Conservation (phyloP, 2,888 invertebrate species). For the Congeria kusceri region DNA sequence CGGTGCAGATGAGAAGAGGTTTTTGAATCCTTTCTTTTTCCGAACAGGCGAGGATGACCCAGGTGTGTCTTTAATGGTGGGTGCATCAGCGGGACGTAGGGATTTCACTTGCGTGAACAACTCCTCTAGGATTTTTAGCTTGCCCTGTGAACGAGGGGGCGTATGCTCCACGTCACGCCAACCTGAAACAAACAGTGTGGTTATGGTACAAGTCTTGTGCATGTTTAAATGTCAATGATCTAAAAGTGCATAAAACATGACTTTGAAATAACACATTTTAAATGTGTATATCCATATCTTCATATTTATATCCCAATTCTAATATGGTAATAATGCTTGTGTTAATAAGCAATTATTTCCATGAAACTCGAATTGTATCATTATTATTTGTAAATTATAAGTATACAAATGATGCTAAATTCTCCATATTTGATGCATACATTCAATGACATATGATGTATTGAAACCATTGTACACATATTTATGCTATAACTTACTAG, state of each 20-base stretch:
- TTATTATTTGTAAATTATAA: too few relatives aligned
- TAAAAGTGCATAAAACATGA: too few relatives aligned
- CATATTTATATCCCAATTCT: too few relatives aligned
- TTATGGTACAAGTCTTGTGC: background rate
- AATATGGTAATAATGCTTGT: too few relatives aligned
- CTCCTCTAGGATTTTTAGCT: slow-evolving; percentile 90
- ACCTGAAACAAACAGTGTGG: slow-evolving; percentile 87
- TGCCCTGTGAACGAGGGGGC: slow-evolving; percentile 90
- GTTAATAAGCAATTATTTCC: too few relatives aligned
- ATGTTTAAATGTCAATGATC: background rate
- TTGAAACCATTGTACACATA: too few relatives aligned
- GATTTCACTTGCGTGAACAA: slow-evolving; percentile 90
- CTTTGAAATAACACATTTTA: too few relatives aligned
- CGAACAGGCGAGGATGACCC: slow-evolving; percentile 76
- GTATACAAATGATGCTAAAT: too few relatives aligned
- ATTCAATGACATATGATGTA: too few relatives aligned
- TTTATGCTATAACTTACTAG: slow-evolving; percentile 92
- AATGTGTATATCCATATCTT: too few relatives aligned
- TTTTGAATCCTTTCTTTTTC: slow-evolving; percentile 92
- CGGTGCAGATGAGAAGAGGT: slow-evolving; percentile 97
- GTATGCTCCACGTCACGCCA: slow-evolving; percentile 94
- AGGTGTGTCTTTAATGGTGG: slow-evolving; percentile 87
- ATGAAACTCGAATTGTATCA: too few relatives aligned
- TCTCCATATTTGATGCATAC: too few relatives aligned
- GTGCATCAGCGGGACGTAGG: slow-evolving; percentile 88